phyloP scores from a whole-genome alignment of 2,888 invertebrate species.

The Helobdella robusta region DNA sequence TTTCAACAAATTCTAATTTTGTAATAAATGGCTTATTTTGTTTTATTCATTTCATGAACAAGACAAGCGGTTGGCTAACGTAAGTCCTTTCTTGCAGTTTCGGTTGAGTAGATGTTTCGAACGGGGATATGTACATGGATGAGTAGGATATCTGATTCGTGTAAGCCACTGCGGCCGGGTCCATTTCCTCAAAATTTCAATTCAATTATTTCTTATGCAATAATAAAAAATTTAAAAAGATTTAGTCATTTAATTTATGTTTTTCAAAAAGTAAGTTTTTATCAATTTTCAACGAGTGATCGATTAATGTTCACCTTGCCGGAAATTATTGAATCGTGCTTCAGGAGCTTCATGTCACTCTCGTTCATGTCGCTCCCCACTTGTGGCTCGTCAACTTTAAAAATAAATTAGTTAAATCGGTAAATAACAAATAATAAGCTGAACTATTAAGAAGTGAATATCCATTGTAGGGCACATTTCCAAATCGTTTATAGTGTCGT shows the following conservation, averaged over 20 bases:
- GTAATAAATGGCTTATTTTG: too few species aligned
- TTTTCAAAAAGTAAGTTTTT: not conserved
- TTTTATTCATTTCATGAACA: too few species aligned
- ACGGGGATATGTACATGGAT: constrained; percentile 20
- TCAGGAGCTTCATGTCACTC: constrained; percentile 33
- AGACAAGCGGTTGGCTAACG: too few species aligned
- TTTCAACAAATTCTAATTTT: too few species aligned
- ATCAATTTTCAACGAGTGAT: not conserved
- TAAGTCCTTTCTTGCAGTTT: constrained; percentile 18
- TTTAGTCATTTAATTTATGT: not conserved
- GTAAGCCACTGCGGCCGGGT: constrained; percentile 3
- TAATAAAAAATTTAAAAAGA: not conserved
- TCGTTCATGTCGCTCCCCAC: constrained; percentile 26
- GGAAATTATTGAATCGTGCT: constrained; percentile 34
- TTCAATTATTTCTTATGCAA: not conserved
- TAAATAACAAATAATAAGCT: not conserved
- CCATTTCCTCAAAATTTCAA: constrained; percentile 16
- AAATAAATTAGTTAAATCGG: not conserved
- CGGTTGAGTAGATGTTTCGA: constrained; percentile 25
- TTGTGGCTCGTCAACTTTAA: constrained; percentile 24
- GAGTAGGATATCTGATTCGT: constrained; percentile 19
- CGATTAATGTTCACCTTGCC: constrained; percentile 27
- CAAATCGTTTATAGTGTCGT: not conserved
- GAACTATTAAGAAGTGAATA: not conserved
- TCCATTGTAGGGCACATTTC: not conserved